These are phyloP conservation scores for Xestia sexstrigata DNA, from an alignment of 2,888 invertebrate genomes.

Conservation along the genomic window DNA sequence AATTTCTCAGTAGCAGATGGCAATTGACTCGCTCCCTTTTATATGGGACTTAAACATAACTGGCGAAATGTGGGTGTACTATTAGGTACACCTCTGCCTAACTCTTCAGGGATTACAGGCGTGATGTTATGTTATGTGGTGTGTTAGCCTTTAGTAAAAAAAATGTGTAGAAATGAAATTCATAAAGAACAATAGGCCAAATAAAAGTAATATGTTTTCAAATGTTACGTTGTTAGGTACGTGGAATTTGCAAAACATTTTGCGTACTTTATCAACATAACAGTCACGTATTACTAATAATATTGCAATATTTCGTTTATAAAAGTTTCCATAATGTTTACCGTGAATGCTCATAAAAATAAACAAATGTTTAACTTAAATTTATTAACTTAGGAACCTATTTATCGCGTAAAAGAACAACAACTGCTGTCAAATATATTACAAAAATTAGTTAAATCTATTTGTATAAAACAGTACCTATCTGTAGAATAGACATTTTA, in stretches of 20 bases:
- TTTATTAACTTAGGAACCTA: background rate
- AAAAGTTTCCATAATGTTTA: background rate
- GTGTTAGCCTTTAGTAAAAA: background rate
- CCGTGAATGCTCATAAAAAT: background rate
- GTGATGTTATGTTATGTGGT: too few species aligned
- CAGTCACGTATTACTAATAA: background rate
- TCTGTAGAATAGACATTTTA: too few species aligned
- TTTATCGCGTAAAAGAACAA: background rate
- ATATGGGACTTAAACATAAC: too few species aligned
- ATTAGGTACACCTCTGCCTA: too few species aligned
- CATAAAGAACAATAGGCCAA: background rate
- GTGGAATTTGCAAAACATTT: background rate
- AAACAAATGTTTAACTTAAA: background rate
- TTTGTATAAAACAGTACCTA: too few species aligned
- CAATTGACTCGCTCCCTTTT: too few species aligned
- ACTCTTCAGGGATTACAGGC: too few species aligned
- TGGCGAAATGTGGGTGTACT: too few species aligned
- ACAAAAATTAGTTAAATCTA: too few species aligned
- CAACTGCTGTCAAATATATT: background rate
- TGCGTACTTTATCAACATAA: constrained; percentile 22
- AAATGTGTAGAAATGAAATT: background rate
- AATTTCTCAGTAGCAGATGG: too few species aligned
- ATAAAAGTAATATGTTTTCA: background rate
- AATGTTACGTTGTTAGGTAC: background rate
- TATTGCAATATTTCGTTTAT: background rate